Evolutionary conservation across 2,888 invertebrate genomes (phyloP), one percentile per base, ranked within the genome.

Genomic region (Schrankia costaestrigalis): DNA sequence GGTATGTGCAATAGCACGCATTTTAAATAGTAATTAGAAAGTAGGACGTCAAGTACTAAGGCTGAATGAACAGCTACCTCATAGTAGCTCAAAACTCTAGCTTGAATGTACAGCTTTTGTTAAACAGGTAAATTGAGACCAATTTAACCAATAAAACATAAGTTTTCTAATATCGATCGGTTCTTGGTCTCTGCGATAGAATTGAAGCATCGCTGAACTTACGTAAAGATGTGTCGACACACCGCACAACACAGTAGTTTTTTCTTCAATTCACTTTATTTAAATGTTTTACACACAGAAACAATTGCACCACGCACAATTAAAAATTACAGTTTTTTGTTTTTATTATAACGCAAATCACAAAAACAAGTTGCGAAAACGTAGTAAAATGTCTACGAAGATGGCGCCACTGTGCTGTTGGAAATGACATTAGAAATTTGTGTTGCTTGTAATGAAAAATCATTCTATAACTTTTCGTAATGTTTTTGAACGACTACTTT

Each of bases 81-180:
- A 44, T 41, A 24, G 25, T 15, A 11, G 8, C 17, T 3, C 12
- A 22, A 25, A 21, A 25, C 3, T 14, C 28, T 26, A 54, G 41
- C 11, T 34, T 15, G 41, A 18, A 14, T 9, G 7, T 26, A 28
- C n/a, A 29, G 23, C 32, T 48, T 32, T 13, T 28, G 12, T 26
- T 47, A 34, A 44, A 35, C 25, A 33, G 42, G 40, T 35, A 40
- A 54, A 56, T 57, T 39, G 31, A 35, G 32, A 52, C 49, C 34
- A 44, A 66, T 56, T 50, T 35, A 44, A 31, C 38, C 38, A 61
- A 56, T 63, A 65, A 59, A 68, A 68, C 52, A 59, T 50, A 64
- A 56, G 59, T 75, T 73, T 75, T 76, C 49, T 74, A 71, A 56
- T 83, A 85, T 85, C 80, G 85, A 85, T 85, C 82, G 80, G 65